These are phyloP conservation scores for Diadegma fenestrale DNA, from an alignment of 2,888 invertebrate species.

Conservation along the genomic window DNA sequence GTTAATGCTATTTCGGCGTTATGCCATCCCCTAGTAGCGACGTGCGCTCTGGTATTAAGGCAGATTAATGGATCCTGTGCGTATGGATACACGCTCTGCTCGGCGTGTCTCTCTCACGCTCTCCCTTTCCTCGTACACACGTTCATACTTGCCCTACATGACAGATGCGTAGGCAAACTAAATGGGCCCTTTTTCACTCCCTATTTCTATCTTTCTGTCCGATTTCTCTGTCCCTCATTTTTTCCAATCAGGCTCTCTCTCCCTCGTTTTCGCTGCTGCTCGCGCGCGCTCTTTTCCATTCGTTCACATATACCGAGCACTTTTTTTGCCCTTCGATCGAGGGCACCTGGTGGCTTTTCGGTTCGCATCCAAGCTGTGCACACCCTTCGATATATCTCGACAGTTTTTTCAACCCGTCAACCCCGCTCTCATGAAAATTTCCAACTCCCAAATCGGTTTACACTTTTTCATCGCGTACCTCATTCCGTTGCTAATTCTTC, in stretches of 20 bases:
- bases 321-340: constrained; percentile 50
- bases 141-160: constrained; percentile 64
- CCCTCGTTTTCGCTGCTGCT: not conserved
- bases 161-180: constrained; percentile 78
- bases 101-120: not conserved
- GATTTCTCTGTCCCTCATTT: constrained; percentile 51
- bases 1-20: constrained; percentile 58
- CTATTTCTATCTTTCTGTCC: constrained; percentile 61
- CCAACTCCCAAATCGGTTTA: constrained; percentile 43
- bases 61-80: constrained; percentile 76
- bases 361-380: constrained; percentile 45
- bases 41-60: constrained; percentile 72
- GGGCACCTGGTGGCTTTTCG: constrained; percentile 63
- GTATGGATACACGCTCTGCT: constrained; percentile 9
- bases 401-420: constrained; percentile 32
- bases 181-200: constrained; percentile 71
- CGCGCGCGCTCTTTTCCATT: constrained; percentile 26
- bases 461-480: constrained; percentile 34
- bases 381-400: constrained; percentile 49
- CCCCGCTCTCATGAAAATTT: constrained; percentile 55
- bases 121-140: constrained; percentile 8
- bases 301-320: constrained; percentile 32
- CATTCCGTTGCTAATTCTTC: not conserved
- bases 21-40: constrained; percentile 47
- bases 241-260: constrained; percentile 36